Base-by-base conservation (phyloP, 2,888 invertebrate species). In the Polymixis lichenea region DNA sequence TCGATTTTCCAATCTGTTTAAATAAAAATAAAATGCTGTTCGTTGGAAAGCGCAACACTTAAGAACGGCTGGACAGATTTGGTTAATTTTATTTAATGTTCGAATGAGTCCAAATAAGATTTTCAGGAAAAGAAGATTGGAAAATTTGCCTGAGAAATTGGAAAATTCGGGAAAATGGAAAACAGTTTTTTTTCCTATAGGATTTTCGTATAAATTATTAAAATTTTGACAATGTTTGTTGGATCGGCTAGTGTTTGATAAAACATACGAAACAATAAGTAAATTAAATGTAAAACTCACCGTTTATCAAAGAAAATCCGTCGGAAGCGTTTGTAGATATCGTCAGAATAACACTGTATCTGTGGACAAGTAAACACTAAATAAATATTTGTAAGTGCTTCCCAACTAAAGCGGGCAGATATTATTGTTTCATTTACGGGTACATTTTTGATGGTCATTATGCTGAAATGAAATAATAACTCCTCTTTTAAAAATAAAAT, bases 311-410 rank as follows among this genome's bases (percentile, higher is more conserved):
- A 83, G 94, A 89, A 89, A 95, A 95, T 75, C 95, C 95, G 92
- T 95, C 95, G 19, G 94, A 92, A 25, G 95, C 92, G 90, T 93
- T 94, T 69, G 95, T 95, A 17, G 95, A 93, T 92, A 95, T 95
- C 76, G 95, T 96, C 91, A 96, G 92, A 85, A 95, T 95, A 81
- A 95, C 95, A 91, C 95, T 95, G 88, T 95, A 96, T 93, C 96
- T 96, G 94, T 70, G 86, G 91, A 91, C 89, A 92, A 78, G 32
- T 64, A 77, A 78, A 72, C 51, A 72, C 46, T 75, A 56, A 53
- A 64, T 80, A 65, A 78, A 75, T 82, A 73, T 65, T 80, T 72
- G 58, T 38, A 68, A 58, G 68, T 46, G 17, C 11, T 77, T 53
- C 1, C 22, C 0, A 67, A 60, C 13, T 15, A 64, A 55, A 74